Evolutionary conservation across 2,797 vertebrate species (phyloP).

Genomic region (Manis crassicaudata): DNA sequence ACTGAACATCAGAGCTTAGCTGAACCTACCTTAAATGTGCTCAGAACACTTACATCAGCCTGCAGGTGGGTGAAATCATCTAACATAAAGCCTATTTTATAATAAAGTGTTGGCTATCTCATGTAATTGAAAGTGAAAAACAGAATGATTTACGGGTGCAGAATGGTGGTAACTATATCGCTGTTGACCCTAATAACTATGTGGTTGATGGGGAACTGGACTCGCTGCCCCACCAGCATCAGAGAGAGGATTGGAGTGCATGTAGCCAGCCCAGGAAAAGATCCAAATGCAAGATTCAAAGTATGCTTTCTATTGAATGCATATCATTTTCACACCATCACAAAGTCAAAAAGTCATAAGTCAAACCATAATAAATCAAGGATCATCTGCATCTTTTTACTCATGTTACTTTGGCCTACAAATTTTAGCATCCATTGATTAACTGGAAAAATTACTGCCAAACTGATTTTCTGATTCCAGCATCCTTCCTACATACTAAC

Average conservation of each 20-base stretch:
- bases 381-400: not conserved
- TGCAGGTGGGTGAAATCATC: not conserved
- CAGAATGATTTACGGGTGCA: not conserved
- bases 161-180: not conserved
- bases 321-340: not conserved
- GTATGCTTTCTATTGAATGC: not conserved
- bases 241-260: not conserved
- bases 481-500: not conserved
- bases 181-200: too few species aligned
- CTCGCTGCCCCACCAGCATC: not conserved
- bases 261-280: not conserved
- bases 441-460: not conserved
- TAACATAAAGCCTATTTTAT: not conserved
- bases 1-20: not conserved
- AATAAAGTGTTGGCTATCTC: not conserved
- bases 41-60: not conserved
- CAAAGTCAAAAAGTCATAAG: not conserved
- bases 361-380: not conserved
- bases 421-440: not conserved
- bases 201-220: not conserved
- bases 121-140: not conserved
- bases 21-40: not conserved
- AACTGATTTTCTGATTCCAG: not conserved
- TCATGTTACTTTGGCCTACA: not conserved
- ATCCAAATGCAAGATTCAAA: not conserved